These are phyloP conservation scores for Drosophila gunungcola DNA, from an alignment of 1,140 invertebrate genomes.

Conservation along the genomic window DNA sequence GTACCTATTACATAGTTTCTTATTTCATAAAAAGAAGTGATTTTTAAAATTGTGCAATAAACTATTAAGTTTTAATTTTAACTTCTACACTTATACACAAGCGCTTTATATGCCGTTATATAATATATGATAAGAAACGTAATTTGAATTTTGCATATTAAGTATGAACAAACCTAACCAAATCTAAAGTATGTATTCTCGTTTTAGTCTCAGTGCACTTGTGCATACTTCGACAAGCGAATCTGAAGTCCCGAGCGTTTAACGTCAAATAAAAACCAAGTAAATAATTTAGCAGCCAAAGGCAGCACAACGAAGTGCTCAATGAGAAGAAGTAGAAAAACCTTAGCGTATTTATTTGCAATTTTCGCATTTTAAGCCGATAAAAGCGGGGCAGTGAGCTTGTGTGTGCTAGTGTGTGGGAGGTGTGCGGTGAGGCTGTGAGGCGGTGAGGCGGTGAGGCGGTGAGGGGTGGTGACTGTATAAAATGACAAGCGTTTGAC, in stretches of 20 bases:
- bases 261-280: conserved; percentile 75
- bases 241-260: conserved; percentile 60
- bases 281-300: conserved; percentile 73
- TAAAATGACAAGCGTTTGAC: conserved; percentile 83
- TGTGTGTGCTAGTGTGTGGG: conserved; percentile 2
- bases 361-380: conserved; percentile 82
- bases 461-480: conserved; percentile 38
- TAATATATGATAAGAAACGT: too few species aligned
- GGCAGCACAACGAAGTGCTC: conserved; percentile 39
- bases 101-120: too few species aligned
- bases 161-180: background rate
- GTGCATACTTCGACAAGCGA: conserved; percentile 44
- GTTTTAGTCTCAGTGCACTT: conserved; percentile 15
- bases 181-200: too few species aligned
- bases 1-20: too few species aligned
- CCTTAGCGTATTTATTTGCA: conserved; percentile 75
- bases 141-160: background rate
- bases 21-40: too few species aligned
- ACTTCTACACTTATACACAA: too few species aligned
- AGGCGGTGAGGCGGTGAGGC: background rate
- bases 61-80: too few species aligned
- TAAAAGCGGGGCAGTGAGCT: conserved; percentile 55
- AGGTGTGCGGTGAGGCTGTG: conserved; percentile 10
- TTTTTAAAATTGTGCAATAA: too few species aligned
- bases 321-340: conserved; percentile 43